Evolutionary conservation across 2,113 vertebrate genomes (phyloP).

Genomic region (Chascanopsetta lugubris): DNA sequence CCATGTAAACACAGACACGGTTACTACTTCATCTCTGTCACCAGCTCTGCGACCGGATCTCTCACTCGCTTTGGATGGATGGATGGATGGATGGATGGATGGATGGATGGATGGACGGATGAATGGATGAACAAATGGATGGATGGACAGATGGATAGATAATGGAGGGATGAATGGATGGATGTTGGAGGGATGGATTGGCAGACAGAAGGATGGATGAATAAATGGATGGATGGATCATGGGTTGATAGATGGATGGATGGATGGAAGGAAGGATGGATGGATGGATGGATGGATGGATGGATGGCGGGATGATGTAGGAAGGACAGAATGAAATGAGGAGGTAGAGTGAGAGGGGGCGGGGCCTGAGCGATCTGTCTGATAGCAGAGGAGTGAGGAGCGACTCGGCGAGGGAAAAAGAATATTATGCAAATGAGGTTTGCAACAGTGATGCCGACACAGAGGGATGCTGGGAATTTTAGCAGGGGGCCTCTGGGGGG

Average conservation of each 20-base stretch:
- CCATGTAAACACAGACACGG: conserved; percentile 37
- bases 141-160: neutral
- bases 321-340: neutral
- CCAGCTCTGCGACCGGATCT: conserved; percentile 26
- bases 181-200: neutral
- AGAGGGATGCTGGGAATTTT: conserved; percentile 68
- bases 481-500: conserved; percentile 50
- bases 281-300: conserved; percentile 2
- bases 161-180: conserved; percentile 6
- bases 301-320: neutral
- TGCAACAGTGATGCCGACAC: conserved; percentile 53
- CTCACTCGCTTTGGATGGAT: conserved; percentile 22
- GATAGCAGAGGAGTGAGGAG: conserved; percentile 53
- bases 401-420: conserved; percentile 65
- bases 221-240: too few species aligned
- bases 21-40: conserved; percentile 38
- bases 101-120: conserved; percentile 1
- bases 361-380: conserved; percentile 47
- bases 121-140: neutral
- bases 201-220: too few species aligned
- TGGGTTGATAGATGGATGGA: conserved; percentile 7
- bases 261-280: neutral
- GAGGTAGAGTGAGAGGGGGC: conserved; percentile 11
- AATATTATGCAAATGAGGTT: conserved; percentile 75
- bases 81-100: neutral